Base-by-base conservation (phyloP, 2,888 invertebrate species). In the Neoitamus cyanurus region DNA sequence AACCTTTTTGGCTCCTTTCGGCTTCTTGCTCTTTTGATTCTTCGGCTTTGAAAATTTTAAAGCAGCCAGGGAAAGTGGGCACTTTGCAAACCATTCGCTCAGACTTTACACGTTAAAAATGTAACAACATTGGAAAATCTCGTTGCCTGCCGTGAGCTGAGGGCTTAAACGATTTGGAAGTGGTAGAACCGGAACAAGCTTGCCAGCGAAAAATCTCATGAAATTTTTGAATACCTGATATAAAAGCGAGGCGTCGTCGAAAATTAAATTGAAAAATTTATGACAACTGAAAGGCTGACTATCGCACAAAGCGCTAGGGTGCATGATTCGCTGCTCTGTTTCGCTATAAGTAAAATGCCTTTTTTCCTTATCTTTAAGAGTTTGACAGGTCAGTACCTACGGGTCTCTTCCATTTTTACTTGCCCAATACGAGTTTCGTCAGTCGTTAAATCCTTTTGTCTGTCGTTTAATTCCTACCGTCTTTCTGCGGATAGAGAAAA, bases 81-180 rank as follows among this genome's bases (percentile, higher is more conserved):
- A 58, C 20, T 58, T 58, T 58, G 58, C 25, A 31, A 58, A 80
- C 20, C 46, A 80, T 80, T 80, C 37, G 30, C 31, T 31, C 34
- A 58, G 46, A 80, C 75, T 75, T 75, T 75, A 15, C 75, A 42
- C 37, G 42, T 37, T 75, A 75, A 75, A 42, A 75, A 75, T 75
- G 36, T 36, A 73, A 58, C 58, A 58, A 58, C 25, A 58, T 58
- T 20, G 15, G 25, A 11, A 58, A 58, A 58, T 58, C 58, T 25
- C 25, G 58, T 58, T 58, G 6, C 2, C 11, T 58, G 20, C 7
- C 58, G 20, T 48, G 15, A 20, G 20, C 58, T 58, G 25, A 20
- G 20, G 58, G 58, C 58, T 42, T 58, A 58, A 58, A 58, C 25
- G 58, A 58, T 58, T 58, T 58, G 15, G 58, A 58, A 58, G 58